A percentile compares a stretch with the other conserved stretches of the same genome.
phyloP scores from a whole-genome alignment of 2,797 vertebrate species.

The Myripristis murdjan region DNA sequence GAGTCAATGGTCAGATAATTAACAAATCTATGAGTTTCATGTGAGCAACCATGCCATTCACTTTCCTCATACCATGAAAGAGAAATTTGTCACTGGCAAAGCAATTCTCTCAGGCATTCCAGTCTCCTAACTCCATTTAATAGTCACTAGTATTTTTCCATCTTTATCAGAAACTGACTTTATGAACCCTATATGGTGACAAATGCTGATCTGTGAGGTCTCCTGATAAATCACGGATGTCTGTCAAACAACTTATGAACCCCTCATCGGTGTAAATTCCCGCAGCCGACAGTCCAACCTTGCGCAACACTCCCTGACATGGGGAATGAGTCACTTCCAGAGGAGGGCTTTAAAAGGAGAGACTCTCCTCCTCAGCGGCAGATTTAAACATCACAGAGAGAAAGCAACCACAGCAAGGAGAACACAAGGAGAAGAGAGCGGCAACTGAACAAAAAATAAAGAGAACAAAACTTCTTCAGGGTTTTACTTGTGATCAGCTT shows the following conservation, averaged over 20 bases:
- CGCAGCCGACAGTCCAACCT: slow-evolving; percentile 41
- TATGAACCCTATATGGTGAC: neutral
- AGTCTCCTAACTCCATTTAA: neutral
- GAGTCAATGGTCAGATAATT: slow-evolving; percentile 12
- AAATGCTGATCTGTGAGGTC: neutral
- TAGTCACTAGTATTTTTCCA: slow-evolving; percentile 46
- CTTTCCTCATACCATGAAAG: neutral
- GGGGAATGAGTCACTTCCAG: slow-evolving; percentile 63
- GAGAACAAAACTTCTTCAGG: neutral
- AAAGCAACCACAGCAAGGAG: slow-evolving; percentile 25
- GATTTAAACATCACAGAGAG: slow-evolving; percentile 60
- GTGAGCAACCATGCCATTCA: neutral
- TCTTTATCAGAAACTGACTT: neutral
- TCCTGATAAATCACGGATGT: slow-evolving; percentile 22
- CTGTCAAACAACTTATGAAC: neutral
- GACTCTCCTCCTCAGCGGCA: slow-evolving; percentile 25
- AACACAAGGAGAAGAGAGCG: slow-evolving; percentile 12
- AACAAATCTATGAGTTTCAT: neutral
- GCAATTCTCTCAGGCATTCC: neutral
- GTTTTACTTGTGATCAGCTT: neutral
- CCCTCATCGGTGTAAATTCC: slow-evolving; percentile 60
- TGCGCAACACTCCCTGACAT: slow-evolving; percentile 52
- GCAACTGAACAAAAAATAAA: slow-evolving; percentile 15
- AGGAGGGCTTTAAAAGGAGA: slow-evolving; percentile 49
- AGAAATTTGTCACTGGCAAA: neutral